Percentiles rank a stretch among this genome's conserved stretches.
Conservation (phyloP, 2,888 invertebrate species). For the Polydrusus pterygomalis region DNA sequence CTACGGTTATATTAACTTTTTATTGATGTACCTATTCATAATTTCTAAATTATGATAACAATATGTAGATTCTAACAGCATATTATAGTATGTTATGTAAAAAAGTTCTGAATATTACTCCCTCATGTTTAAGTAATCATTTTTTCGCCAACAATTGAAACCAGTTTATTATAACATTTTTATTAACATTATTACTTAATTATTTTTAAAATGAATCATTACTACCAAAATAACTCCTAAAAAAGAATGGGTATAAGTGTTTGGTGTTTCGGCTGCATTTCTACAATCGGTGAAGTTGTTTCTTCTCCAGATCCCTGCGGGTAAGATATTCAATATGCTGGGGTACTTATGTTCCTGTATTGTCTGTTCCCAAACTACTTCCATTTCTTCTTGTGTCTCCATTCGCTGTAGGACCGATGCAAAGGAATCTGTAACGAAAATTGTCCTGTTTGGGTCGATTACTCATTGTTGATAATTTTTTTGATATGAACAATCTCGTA, state of each 20-base stretch:
- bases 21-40: too few species aligned
- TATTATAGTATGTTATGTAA: too few species aligned
- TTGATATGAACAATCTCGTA: too few species aligned
- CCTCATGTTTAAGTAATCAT: too few species aligned
- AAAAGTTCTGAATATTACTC: too few species aligned
- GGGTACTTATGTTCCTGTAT: conserved; percentile 21
- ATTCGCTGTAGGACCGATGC: conserved; percentile 42
- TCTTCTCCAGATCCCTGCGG: conserved; percentile 47
- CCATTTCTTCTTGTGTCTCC: conserved; percentile 35
- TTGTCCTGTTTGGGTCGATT: too few species aligned
- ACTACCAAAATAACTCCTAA: not conserved
- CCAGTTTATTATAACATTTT: too few species aligned
- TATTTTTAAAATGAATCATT: not conserved
- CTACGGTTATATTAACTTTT: too few species aligned
- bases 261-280: not conserved
- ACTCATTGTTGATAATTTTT: too few species aligned
- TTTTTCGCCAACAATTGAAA: too few species aligned
- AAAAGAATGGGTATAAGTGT: not conserved
- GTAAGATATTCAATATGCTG: conserved; percentile 28
- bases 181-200: not conserved
- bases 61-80: too few species aligned
- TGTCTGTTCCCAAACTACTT: conserved; percentile 29
- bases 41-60: too few species aligned
- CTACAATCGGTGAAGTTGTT: conserved; percentile 25
- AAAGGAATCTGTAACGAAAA: conserved; percentile 33